Conservation (phyloP, 2,888 invertebrate species). For the Drosophila bunnanda region DNA sequence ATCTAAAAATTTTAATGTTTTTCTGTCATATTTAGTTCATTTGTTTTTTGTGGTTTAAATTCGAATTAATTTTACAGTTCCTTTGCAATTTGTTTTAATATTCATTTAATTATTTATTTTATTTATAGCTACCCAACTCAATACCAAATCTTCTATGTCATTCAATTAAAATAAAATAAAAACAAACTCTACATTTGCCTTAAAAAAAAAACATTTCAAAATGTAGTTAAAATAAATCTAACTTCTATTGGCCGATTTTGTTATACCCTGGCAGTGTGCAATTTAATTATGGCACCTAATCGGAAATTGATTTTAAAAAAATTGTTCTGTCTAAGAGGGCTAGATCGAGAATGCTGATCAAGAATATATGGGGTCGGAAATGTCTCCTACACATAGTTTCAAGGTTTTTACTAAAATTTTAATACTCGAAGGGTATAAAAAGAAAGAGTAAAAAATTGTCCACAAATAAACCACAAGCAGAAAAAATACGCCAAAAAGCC, state of each 20-base stretch:
- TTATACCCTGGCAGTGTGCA: too few species aligned
- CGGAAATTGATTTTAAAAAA: too few species aligned
- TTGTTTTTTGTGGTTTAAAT: neutral
- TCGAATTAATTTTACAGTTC: constrained; percentile 6
- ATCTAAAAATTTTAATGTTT: neutral
- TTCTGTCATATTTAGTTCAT: neutral
- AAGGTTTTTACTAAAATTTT: too few species aligned
- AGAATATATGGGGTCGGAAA: too few species aligned
- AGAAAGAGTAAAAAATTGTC: constrained; percentile 19
- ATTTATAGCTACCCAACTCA: neutral
- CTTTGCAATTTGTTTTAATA: neutral
- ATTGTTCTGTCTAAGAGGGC: too few species aligned
- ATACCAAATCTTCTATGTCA: constrained; percentile 13
- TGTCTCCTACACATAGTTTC: too few species aligned
- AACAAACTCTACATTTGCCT: constrained; percentile 10
- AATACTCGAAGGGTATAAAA: too few species aligned
- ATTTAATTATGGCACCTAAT: too few species aligned
- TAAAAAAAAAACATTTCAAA: constrained; percentile 53
- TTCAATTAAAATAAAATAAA: constrained; percentile 32
- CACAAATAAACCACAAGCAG: constrained; percentile 47
- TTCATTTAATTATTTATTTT: constrained; percentile 10
- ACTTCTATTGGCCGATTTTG: too few species aligned
- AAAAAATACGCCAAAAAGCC: constrained; percentile 61
- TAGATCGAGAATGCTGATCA: too few species aligned
- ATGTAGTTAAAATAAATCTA: constrained; percentile 14